These are phyloP conservation scores for Microctenopoma steveboyesi DNA, from an alignment of 2,797 vertebrate genomes.

Conservation along the genomic window DNA sequence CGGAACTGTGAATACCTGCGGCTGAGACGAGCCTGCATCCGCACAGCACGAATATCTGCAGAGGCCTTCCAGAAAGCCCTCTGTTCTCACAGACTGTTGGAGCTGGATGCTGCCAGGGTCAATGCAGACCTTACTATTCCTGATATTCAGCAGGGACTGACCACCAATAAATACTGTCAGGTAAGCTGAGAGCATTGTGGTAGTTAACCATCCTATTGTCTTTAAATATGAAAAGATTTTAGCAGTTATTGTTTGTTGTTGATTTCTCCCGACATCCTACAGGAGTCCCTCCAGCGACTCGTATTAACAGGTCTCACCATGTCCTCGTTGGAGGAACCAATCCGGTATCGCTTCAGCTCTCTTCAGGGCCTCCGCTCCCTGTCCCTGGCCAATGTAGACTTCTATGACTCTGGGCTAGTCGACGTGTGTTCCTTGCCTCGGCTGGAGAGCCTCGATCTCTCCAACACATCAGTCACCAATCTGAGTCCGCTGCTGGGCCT, in stretches of 20 bases:
- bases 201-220: not conserved
- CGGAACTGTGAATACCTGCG: constrained; percentile 91
- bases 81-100: constrained; percentile 94
- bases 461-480: constrained; percentile 98
- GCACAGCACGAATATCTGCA: constrained; percentile 94
- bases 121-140: constrained; percentile 97
- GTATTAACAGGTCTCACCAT: constrained; percentile 95
- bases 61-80: constrained; percentile 95
- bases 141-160: constrained; percentile 94
- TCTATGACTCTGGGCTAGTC: constrained; percentile 94
- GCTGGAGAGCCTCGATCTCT: constrained; percentile 96
- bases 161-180: constrained; percentile 94
- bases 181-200: constrained; percentile 38
- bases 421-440: constrained; percentile 93
- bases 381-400: constrained; percentile 95
- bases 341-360: constrained; percentile 89
- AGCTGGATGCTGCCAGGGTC: constrained; percentile 94
- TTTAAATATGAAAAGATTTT: too few species aligned
- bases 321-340: constrained; percentile 94
- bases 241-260: not conserved
- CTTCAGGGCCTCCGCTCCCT: constrained; percentile 91
- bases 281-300: constrained; percentile 93
- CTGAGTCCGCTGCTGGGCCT: constrained; percentile 92
- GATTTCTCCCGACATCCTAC: constrained; percentile 1
- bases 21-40: constrained; percentile 93